Evolutionary conservation across 2,797 vertebrate genomes (phyloP).

Genomic region (Enteromius viviparus): DNA sequence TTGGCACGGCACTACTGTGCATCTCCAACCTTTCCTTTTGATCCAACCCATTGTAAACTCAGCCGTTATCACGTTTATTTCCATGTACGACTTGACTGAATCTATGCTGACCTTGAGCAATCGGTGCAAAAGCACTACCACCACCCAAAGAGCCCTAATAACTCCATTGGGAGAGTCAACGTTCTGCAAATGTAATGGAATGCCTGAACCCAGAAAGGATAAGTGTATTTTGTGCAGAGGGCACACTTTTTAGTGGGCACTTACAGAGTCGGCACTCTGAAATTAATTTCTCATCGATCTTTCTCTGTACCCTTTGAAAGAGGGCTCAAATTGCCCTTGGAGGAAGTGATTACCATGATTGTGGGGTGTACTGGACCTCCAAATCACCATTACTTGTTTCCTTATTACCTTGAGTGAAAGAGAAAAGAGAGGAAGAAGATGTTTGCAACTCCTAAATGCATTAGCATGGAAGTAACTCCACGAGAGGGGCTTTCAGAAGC

Average conservation of each 20-base stretch:
- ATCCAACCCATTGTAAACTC: background rate
- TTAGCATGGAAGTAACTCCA: slow-evolving; percentile 24
- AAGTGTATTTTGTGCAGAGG: slow-evolving; percentile 29
- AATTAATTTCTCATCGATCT: slow-evolving; percentile 59
- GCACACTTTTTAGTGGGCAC: slow-evolving; percentile 22
- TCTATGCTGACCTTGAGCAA: slow-evolving; percentile 51
- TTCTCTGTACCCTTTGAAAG: slow-evolving; percentile 13
- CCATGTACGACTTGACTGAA: background rate
- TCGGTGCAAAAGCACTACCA: background rate
- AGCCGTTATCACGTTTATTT: background rate
- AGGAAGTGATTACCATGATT: slow-evolving; percentile 50
- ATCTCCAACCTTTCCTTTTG: slow-evolving; percentile 5
- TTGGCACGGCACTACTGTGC: slow-evolving; percentile 58
- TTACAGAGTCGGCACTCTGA: slow-evolving; percentile 37
- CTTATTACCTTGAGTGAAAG: slow-evolving; percentile 28
- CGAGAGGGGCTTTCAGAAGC: slow-evolving; percentile 1
- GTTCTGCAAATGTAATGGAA: slow-evolving; percentile 28
- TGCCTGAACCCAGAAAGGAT: slow-evolving; percentile 16
- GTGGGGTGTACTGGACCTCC: slow-evolving; percentile 42
- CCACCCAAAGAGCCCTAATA: slow-evolving; percentile 12
- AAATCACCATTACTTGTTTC: slow-evolving; percentile 11
- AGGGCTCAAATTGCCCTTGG: slow-evolving; percentile 47
- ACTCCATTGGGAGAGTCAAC: slow-evolving; percentile 8
- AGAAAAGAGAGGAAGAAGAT: slow-evolving; percentile 8
- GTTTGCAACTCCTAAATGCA: slow-evolving; percentile 14